A percentile compares a stretch with the other conserved stretches of the same genome.
phyloP scores from a whole-genome alignment of 2,888 invertebrate species.

The Meiosimyza decipiens region DNA sequence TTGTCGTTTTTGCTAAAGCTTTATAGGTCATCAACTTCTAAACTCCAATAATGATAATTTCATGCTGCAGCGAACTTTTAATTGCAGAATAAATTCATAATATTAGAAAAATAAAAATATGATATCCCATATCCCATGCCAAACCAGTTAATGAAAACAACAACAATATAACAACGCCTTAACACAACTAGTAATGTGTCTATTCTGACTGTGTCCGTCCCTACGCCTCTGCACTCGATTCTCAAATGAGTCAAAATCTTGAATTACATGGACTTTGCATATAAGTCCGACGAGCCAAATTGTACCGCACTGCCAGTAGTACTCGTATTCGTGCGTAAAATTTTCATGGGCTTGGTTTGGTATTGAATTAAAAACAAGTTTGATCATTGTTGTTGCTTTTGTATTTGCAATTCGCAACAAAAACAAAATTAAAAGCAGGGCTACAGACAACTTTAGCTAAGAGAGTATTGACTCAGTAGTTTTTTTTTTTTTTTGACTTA shows the following conservation, averaged over 20 bases:
- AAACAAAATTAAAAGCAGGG: constrained; percentile 4
- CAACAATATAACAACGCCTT: constrained; percentile 19
- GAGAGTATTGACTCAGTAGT: not conserved
- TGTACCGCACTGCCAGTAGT: constrained; percentile 1
- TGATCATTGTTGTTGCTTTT: not conserved
- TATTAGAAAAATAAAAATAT: too few relatives aligned
- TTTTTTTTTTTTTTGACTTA: too few relatives aligned
- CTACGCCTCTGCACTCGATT: not conserved
- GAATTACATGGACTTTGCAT: constrained; percentile 33
- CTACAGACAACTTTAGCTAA: not conserved
- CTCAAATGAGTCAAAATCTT: constrained; percentile 33
- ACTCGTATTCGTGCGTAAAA: constrained; percentile 34
- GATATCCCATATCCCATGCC: constrained; percentile 2
- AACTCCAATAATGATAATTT: too few relatives aligned
- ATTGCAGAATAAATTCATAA: too few relatives aligned
- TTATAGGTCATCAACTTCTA: too few relatives aligned
- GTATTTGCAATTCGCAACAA: not conserved
- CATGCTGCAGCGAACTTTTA: too few relatives aligned
- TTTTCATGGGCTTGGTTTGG: constrained; percentile 35
- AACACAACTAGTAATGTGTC: not conserved
- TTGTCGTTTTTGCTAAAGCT: too few relatives aligned
- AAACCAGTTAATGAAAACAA: constrained; percentile 9
- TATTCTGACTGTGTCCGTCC: constrained; percentile 10
- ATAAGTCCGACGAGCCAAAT: not conserved
- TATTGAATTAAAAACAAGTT: constrained; percentile 34